phyloP scores from a whole-genome alignment of 2,113 vertebrate species.

The Pygoscelis antarcticus region DNA sequence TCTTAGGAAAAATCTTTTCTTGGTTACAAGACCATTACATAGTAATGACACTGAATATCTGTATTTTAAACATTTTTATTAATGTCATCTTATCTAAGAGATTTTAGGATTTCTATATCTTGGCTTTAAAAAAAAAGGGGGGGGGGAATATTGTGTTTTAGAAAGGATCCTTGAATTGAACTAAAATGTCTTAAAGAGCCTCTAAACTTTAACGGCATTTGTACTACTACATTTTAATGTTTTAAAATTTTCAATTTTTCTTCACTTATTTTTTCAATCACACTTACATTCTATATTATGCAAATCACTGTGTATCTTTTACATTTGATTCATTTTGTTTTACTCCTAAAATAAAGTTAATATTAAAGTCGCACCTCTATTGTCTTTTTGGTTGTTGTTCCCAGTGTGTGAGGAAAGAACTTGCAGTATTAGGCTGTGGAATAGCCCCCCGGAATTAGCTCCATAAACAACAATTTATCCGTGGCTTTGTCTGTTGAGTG shows the following conservation, averaged over 20 bases:
- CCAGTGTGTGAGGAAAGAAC: not conserved
- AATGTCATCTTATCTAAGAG: not conserved
- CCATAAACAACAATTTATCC: not conserved
- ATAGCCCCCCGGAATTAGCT: not conserved
- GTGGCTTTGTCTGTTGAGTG: not conserved
- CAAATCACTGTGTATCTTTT: not conserved
- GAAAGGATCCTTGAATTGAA: not conserved
- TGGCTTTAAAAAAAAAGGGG: not conserved
- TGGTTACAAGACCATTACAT: not conserved
- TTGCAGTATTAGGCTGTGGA: not conserved
- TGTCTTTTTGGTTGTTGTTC: not conserved
- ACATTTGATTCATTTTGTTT: not conserved
- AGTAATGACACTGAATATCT: not conserved
- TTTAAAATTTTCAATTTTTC: not conserved
- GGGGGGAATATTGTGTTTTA: not conserved
- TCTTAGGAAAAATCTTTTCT: not conserved
- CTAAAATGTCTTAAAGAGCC: not conserved
- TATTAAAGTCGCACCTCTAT: not conserved
- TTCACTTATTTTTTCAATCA: not conserved
- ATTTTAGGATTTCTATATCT: not conserved
- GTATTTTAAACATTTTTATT: not conserved
- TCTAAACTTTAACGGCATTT: not conserved
- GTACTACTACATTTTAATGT: not conserved
- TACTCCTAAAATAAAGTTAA: not conserved
- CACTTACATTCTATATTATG: not conserved